Percentiles rank a stretch among this genome's conserved stretches.
Evolutionary conservation across 2,113 vertebrate genomes (phyloP).

Genomic region (rabbit (Oryctolagus cuniculus)): mOryCun1.1 NC_091437.1:62066001-62066500

Average conservation of each 20-base stretch:
- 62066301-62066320: neutral
- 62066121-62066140: neutral
- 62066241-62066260: neutral
- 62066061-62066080: neutral
- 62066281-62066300: neutral
- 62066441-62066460: neutral
- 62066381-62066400: neutral
- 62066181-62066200: accelerated
- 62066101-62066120: neutral
- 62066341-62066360: neutral
- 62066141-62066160: neutral
- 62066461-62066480: neutral
- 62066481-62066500: slow-evolving; percentile 56
- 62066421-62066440: neutral
- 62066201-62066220: neutral
- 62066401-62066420: neutral
- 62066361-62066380: neutral
- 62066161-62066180: neutral
- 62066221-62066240: neutral
- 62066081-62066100: accelerated
- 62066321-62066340: neutral
- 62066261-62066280: neutral
- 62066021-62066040: neutral
- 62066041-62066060: neutral
- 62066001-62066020: neutral